Evolutionary conservation across 2,888 invertebrate genomes (phyloP), one percentile per base, ranked within the genome.

Genomic region (Poecilobothrus nobilitatus): DNA sequence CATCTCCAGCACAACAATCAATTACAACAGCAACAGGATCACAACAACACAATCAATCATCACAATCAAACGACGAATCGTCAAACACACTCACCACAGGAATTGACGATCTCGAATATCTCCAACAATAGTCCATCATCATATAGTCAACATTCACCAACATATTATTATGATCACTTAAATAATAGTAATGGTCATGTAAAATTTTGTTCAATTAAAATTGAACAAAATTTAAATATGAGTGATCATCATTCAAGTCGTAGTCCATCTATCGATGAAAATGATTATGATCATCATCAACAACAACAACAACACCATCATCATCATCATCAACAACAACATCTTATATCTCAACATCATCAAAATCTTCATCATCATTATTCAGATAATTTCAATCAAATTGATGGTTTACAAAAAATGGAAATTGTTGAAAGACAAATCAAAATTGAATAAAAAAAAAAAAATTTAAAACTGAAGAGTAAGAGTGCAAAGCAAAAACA

Each of bases 181-280:
- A 70, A 70, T 22, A 76, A 27, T 73, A 76, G n/a, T 76, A 77
- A 21, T 73, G 74, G 15, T 76, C 76, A 10, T 62, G 20, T 21
- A 8, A 12, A 12, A 37, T 10, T 10, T 37, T 20, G 22, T 65
- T 53, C 15, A 53, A 18, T 53, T 18, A 53, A 53, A 53, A 53
- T 53, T 53, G 53, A 53, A 53, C 18, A 53, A 53, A 53, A 53
- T 53, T n/a, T 53, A 18, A 15, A 53, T 53, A 53, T 53, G 53
- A 18, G 37, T 22, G 22, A 44, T 21, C 64, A 68, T 66, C 22
- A 68, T 21, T 67, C 67, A 34, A 80, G 77, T 68, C 78, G 81
- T 15, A 78, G 78, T 69, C 75, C 79, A 9, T 81, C 81, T 0
- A 73, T 80, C 68, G 82, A 82, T 53, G 82, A 78, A 44, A 81